phyloP scores from a whole-genome alignment of 2,888 invertebrate species.

The Mythimna pallens region DNA sequence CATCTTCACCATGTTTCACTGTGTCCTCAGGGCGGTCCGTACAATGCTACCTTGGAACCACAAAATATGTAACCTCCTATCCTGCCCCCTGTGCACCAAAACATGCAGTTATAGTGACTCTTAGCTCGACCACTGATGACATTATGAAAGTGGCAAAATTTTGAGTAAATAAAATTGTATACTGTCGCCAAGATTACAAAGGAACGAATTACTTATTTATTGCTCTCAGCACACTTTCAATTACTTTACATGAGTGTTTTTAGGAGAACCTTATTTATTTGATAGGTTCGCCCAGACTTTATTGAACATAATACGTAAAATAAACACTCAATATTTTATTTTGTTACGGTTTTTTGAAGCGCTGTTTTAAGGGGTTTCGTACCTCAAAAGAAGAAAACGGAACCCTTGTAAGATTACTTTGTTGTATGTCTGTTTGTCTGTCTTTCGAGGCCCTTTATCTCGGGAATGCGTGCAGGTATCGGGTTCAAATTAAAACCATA shows the following conservation, averaged over 20 bases:
- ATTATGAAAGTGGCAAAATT: not conserved
- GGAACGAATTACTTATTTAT: slow-evolving; percentile 13
- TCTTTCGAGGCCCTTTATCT: too few species aligned
- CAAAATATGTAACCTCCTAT: too few species aligned
- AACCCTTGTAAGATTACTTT: too few species aligned
- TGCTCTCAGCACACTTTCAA: slow-evolving; percentile 29
- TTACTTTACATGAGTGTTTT: slow-evolving; percentile 40
- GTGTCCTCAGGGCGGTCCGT: too few species aligned
- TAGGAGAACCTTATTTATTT: slow-evolving; percentile 30
- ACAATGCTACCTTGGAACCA: too few species aligned
- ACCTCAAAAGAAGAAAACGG: too few species aligned
- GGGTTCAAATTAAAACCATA: too few species aligned
- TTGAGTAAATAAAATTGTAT: not conserved
- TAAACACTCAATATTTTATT: slow-evolving; percentile 30
- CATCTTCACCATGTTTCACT: too few species aligned
- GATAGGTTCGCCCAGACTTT: slow-evolving; percentile 33
- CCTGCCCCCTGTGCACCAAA: too few species aligned
- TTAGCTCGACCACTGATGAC: not conserved
- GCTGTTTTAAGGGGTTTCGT: not conserved
- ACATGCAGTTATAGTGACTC: too few species aligned
- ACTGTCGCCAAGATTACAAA: not conserved
- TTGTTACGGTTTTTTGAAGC: slow-evolving; percentile 4
- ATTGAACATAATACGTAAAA: slow-evolving; percentile 28
- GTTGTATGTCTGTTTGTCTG: too few species aligned
- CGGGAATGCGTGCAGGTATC: too few species aligned